Conservation (phyloP, 2,113 vertebrate species). For the Cyphomyrus discorhynchus region DNA sequence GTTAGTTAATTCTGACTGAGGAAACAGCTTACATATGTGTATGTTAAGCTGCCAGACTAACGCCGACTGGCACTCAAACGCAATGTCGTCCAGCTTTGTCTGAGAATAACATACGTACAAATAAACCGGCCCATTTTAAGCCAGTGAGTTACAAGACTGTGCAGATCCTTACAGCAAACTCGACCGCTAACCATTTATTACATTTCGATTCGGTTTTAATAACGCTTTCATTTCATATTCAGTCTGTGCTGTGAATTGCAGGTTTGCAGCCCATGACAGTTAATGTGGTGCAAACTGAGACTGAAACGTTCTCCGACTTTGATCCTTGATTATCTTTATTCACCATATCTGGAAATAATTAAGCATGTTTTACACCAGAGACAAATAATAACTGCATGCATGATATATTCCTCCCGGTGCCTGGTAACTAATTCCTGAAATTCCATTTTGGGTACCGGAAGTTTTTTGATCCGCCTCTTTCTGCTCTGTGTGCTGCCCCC, state of each 20-base stretch:
- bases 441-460: not conserved
- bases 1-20: slow-evolving; percentile 43
- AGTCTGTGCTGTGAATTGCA: not conserved
- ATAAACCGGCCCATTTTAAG: not conserved
- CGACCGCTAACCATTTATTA: not conserved
- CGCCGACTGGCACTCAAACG: not conserved
- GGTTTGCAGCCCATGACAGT: not conserved
- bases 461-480: not conserved
- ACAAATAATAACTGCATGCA: not conserved
- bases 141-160: not conserved
- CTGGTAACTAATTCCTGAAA: not conserved
- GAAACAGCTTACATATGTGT: slow-evolving; percentile 14
- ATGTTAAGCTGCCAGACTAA: not conserved
- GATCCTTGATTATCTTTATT: not conserved
- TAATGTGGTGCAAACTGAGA: not conserved
- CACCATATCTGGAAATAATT: not conserved
- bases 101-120: not conserved
- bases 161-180: not conserved
- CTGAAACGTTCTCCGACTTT: not conserved
- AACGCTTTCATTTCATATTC: not conserved
- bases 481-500: not conserved
- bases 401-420: not conserved
- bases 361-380: not conserved
- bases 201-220: not conserved
- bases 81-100: not conserved